Evolutionary conservation across 1,140 invertebrate genomes (phyloP), one percentile per base, ranked within the genome.

Genomic region (Euborellia annulipes): DNA sequence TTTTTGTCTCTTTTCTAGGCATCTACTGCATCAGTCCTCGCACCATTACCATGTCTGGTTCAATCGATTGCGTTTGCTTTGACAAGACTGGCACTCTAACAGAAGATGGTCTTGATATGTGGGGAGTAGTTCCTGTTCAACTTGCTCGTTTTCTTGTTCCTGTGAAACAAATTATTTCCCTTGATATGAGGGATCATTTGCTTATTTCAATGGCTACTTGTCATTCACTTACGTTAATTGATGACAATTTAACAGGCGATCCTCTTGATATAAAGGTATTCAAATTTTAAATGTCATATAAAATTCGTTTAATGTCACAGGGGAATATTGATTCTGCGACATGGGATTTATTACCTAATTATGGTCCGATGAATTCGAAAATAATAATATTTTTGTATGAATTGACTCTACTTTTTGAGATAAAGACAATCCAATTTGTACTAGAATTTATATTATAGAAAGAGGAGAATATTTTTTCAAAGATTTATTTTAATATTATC

Each of bases 41-140:
- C 4, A 74, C 81, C 1, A 94, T 96, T 50, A 92, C 92, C 57
- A 79, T 93, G 17, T 84, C 78, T 42, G 77, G 93, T 1, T 90
- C 86, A 43, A 71, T 95, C 23, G 88, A 97, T 66, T 80, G 86
- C 52, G 79, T 94, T 55, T 93, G 90, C 59, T 97, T 96, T 67
- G 92, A 96, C 63, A 97, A 96, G 78, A 97, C 93, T 45, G 93
- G 93, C 23, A 97, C 93, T 1, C 62, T 95, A 52, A 90, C 90
- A 16, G 83, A 96, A 65, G 93, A 96, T 62, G 90, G 91, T 9
- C 63, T 97, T 22, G 89, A 94, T 58, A 79, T 97, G 65, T 85
- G 85, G 71, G 85, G 86, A 19, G 76, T 92, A 2, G 71, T 94
- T 41, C 78, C 84, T 0, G 69, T 69, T 20, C 52, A 60, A 0